Evolutionary conservation across 2,113 vertebrate species (phyloP).

Genomic region (Columbina picui): DNA sequence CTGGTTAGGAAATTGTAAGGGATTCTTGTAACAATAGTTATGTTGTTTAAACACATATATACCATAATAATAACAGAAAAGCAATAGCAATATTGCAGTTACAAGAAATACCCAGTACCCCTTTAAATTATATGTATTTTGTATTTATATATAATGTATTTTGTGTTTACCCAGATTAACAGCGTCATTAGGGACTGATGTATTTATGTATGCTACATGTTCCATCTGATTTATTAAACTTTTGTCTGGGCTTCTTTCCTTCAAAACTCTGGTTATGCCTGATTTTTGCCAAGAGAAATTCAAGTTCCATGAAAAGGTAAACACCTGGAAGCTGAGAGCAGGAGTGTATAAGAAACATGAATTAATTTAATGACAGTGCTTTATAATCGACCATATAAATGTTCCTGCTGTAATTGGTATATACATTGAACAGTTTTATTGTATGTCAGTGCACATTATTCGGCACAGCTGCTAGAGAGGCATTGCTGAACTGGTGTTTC

Average conservation of each 20-base stretch:
- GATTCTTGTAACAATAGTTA: neutral
- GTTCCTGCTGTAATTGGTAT: conserved; percentile 18
- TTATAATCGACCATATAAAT: neutral
- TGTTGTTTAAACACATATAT: neutral
- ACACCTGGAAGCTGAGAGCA: neutral
- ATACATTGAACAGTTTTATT: conserved; percentile 56
- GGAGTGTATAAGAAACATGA: neutral
- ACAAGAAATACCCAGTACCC: neutral
- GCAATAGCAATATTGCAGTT: neutral
- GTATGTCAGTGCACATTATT: conserved; percentile 44
- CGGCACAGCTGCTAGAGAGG: conserved; percentile 67
- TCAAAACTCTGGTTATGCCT: neutral
- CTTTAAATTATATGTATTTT: neutral
- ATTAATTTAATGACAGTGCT: neutral
- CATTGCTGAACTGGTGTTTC: conserved; percentile 54
- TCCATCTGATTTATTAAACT: neutral
- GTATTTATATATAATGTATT: too few relatives aligned
- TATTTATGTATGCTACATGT: neutral
- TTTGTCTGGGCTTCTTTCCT: neutral
- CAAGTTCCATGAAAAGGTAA: neutral
- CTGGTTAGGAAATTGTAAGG: neutral
- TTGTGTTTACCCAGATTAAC: neutral
- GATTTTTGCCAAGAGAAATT: neutral
- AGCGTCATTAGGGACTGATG: neutral
- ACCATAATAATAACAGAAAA: neutral